Base-by-base conservation (phyloP, 23 tunicate species). In the Ascidia mentula region DNA sequence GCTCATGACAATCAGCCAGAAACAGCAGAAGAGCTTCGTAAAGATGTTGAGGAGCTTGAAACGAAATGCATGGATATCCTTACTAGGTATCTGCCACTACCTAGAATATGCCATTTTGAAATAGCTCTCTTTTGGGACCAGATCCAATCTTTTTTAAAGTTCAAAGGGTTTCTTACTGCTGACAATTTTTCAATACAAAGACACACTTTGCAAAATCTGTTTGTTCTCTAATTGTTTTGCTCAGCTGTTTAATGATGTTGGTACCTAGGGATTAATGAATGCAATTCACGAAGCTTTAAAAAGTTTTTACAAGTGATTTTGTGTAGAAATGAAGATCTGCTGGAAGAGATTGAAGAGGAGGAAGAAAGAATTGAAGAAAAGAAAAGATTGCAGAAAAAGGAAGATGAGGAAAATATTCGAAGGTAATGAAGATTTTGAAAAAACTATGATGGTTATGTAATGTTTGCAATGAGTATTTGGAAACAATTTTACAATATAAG, bases 1-100 rank as follows among this genome's bases (percentile, higher is more conserved):
- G 34, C 87, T 0, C 37, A 26, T 36, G 72, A 36, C 7, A 45
- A 71, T 30, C 61, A 40, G n/a, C 31, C 81, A 8, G 32, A 6
- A 30, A 74, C 36, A 32, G 81, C 78, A 0, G 80, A 83, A 37
- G 79, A 42, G n/a, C 78, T 89, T 60, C 45, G 42, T 6, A 38
- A 53, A 37, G 76, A 78, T 34, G 88, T 89, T 45, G 95, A 89
- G 20, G 45, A 60, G 6, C 76, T 89, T 28, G 95, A 89, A 75
- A 74, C 69, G 8, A 17, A 37, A 13, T 81, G 88, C 28, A 72
- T 69, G 46, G 65, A 83, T 37, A 78, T 83, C 0, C 73, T 89
- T 20, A 30, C 75, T 1, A 79, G 76, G 87, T 83, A 33, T 24
- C 42, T 20, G n/a, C n/a, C n/a, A n/a, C n/a, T n/a, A n/a, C n/a